These are phyloP conservation scores for Psephotus haematonotus DNA, from an alignment of 2,113 vertebrate genomes.

Conservation along the genomic window DNA sequence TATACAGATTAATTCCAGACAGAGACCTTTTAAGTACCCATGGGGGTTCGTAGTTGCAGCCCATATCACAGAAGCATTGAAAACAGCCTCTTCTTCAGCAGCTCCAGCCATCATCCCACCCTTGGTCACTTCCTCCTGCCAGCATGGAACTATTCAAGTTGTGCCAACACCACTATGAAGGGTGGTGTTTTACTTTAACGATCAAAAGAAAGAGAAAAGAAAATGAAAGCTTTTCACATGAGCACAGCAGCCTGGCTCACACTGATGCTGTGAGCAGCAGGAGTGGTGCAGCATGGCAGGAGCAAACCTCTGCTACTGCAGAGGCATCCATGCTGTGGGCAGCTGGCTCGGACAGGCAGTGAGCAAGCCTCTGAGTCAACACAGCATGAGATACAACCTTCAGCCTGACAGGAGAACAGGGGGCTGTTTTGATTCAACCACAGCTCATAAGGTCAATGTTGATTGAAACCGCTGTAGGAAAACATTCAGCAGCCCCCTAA, in stretches of 20 bases:
- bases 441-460: background rate
- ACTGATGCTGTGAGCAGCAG: background rate
- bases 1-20: background rate
- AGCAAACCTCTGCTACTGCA: background rate
- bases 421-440: background rate
- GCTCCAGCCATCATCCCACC: background rate
- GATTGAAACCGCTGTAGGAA: background rate
- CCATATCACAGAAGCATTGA: background rate
- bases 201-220: background rate
- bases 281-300: rapidly evolving
- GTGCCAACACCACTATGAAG: background rate
- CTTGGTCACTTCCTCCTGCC: background rate
- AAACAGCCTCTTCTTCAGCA: background rate
- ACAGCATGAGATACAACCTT: rapidly evolving
- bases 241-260: background rate
- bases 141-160: background rate
- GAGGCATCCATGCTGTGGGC: background rate
- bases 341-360: background rate
- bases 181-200: background rate
- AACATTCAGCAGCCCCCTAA: background rate
- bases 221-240: background rate
- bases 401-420: background rate
- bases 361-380: background rate
- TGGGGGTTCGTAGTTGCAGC: background rate
- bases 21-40: background rate